Evolutionary conservation across 2,113 vertebrate genomes (phyloP).

Genomic region (Gymnorhina tibicen): DNA sequence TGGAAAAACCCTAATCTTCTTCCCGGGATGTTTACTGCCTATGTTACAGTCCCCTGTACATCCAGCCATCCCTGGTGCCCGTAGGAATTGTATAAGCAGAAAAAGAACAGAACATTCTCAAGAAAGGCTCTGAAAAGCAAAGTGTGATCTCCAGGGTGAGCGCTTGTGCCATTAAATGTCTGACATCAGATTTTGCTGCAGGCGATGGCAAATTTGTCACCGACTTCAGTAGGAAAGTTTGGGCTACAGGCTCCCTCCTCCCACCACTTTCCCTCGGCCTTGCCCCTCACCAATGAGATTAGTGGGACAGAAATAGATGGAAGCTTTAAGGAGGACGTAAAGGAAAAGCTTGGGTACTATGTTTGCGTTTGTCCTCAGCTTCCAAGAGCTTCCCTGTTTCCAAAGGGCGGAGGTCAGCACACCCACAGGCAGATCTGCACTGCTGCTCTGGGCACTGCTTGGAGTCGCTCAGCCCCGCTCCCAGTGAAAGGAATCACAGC

Average conservation of each 20-base stretch:
- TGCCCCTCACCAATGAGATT: background rate
- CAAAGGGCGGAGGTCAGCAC: background rate
- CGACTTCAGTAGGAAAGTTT: background rate
- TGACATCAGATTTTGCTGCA: background rate
- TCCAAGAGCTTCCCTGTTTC: background rate
- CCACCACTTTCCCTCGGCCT: background rate
- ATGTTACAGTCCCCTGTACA: background rate
- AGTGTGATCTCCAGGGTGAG: background rate
- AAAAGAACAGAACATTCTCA: conserved; percentile 29
- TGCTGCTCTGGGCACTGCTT: background rate
- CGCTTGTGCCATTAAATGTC: background rate
- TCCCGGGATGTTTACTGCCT: background rate
- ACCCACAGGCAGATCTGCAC: background rate
- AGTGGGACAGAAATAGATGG: background rate
- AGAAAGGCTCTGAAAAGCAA: background rate
- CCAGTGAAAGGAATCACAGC: rapidly evolving
- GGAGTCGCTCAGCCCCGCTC: rapidly evolving
- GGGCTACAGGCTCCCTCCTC: background rate
- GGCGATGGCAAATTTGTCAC: background rate
- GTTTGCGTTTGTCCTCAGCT: background rate
- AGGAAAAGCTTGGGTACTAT: background rate
- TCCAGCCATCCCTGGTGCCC: background rate
- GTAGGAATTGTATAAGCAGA: background rate
- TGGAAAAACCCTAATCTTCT: background rate
- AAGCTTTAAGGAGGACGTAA: background rate